phyloP scores from a whole-genome alignment of 2,888 invertebrate species.

The Candidula unifasciata region DNA sequence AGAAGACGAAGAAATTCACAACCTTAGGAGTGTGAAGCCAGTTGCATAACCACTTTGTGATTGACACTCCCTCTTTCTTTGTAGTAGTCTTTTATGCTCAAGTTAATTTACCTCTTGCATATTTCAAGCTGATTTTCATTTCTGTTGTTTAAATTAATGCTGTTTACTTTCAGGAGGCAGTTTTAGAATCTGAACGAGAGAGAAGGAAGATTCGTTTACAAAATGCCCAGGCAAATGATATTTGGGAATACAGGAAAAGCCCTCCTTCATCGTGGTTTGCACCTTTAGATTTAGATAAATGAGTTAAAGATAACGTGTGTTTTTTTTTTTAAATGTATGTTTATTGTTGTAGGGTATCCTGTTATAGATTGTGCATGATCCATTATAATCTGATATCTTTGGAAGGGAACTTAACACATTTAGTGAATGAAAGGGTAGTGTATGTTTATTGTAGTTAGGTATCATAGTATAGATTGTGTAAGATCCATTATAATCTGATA shows the following conservation, averaged over 20 bases:
- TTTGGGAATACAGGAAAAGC: constrained; percentile 86
- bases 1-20: no score
- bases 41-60: no score
- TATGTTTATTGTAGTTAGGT: no score
- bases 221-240: constrained; percentile 85
- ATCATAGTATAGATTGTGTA: no score
- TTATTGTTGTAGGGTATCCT: background rate
- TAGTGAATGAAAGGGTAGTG: no score
- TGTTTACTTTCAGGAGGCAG: constrained; percentile 60
- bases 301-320: background rate
- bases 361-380: background rate
- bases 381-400: background rate
- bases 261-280: constrained; percentile 89
- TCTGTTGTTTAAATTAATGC: background rate
- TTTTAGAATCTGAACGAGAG: constrained; percentile 86
- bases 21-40: no score
- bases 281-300: constrained; percentile 19
- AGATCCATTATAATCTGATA: no score
- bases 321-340: background rate
- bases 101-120: no score
- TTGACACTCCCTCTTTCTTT: no score
- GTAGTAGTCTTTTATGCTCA: no score
- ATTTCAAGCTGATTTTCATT: no score
- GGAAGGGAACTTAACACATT: no score
- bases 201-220: constrained; percentile 83